A percentile compares a stretch with the other conserved stretches of the same genome.
phyloP scores from a whole-genome alignment of 2,113 vertebrate genomes.

The Melanerpes formicivorus region DNA sequence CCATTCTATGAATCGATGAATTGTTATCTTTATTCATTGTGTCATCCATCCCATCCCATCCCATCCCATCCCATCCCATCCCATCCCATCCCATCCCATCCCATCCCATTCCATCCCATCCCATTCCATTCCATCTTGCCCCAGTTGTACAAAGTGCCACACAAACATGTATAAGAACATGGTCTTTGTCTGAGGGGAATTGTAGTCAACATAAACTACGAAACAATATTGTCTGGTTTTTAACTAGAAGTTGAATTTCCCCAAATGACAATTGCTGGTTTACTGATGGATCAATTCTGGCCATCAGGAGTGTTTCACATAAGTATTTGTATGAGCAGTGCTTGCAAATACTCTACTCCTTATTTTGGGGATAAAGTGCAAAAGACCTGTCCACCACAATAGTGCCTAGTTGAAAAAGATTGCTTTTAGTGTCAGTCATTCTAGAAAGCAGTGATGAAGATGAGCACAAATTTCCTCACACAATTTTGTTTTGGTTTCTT shows the following conservation, averaged over 20 bases:
- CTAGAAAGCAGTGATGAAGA: background rate
- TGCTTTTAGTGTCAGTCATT: background rate
- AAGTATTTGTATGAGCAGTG: background rate
- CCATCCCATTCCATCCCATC: no score
- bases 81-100: no score
- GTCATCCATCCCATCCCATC: no score
- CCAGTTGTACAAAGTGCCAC: background rate
- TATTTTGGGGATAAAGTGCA: background rate
- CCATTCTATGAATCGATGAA: background rate
- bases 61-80: no score
- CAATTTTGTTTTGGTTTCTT: slow-evolving; percentile 39
- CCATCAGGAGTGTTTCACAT: background rate
- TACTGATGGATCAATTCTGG: background rate
- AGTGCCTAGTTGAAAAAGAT: background rate
- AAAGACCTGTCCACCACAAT: background rate
- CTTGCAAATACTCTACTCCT: background rate
- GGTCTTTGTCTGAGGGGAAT: background rate
- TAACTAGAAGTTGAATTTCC: background rate
- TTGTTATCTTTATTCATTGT: background rate
- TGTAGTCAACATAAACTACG: background rate
- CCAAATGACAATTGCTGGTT: background rate
- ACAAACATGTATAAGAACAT: background rate
- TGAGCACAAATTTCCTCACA: background rate
- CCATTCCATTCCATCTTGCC: background rate
- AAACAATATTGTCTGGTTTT: background rate